Percentiles rank a stretch among this genome's conserved stretches.
Conservation (phyloP, 2,797 vertebrate species). For the Danio jaintianensis region DNA sequence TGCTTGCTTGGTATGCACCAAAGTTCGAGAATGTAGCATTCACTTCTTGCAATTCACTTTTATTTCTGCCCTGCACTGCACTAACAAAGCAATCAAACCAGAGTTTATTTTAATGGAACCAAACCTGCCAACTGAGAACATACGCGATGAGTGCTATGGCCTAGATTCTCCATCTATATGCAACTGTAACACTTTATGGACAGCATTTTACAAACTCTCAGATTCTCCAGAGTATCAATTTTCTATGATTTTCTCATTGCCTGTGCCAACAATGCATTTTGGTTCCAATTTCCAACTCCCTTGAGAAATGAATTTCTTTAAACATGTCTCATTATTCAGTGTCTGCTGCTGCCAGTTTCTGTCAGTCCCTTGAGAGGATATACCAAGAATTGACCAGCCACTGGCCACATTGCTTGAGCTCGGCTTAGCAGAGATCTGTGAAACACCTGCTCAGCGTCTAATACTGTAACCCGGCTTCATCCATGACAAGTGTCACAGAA, state of each 20-base stretch:
- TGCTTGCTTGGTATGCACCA: too few species aligned
- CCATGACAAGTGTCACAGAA: slow-evolving; percentile 25
- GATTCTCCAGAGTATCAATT: background rate
- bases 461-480: slow-evolving; percentile 49
- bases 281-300: slow-evolving; percentile 12
- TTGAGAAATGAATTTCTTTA: slow-evolving; percentile 23
- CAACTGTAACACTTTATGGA: background rate
- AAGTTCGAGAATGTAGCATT: too few species aligned
- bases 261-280: slow-evolving; percentile 10
- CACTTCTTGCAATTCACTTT: too few species aligned
- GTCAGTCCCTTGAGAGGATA: slow-evolving; percentile 45
- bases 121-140: too few species aligned
- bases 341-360: slow-evolving; percentile 31
- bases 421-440: slow-evolving; percentile 68
- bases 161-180: background rate
- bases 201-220: background rate
- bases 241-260: background rate
- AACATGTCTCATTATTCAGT: slow-evolving; percentile 43
- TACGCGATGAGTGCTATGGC: background rate
- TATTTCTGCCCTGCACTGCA: too few species aligned
- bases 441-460: slow-evolving; percentile 73
- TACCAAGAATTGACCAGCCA: slow-evolving; percentile 15
- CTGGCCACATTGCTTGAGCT: slow-evolving; percentile 53
- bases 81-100: too few species aligned
- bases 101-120: too few species aligned